phyloP scores from a whole-genome alignment of 2,888 invertebrate species.

The Pachycephus smyrnensis region DNA sequence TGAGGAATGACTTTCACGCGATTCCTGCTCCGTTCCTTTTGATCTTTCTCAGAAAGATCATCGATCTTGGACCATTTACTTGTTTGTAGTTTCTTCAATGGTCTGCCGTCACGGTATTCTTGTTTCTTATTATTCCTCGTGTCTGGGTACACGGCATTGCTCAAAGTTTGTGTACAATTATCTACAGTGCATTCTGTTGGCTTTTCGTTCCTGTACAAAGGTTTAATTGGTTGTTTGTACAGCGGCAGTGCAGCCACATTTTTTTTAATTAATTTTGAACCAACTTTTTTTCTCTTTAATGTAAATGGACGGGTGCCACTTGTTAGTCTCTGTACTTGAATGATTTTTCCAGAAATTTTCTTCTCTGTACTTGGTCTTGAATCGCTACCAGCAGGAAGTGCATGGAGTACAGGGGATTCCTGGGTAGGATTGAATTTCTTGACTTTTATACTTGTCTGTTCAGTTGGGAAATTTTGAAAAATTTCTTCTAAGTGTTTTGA shows the following conservation, averaged over 20 bases:
- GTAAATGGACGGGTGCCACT: not conserved
- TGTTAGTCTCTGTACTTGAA: not conserved
- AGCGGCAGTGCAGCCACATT: not conserved
- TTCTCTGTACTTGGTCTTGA: not conserved
- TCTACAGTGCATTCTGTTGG: not conserved
- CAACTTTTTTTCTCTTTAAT: not conserved
- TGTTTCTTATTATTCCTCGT: not conserved
- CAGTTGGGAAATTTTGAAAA: too few relatives aligned
- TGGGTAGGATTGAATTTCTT: not conserved
- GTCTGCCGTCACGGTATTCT: not conserved
- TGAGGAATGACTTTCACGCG: not conserved
- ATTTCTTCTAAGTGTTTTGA: too few relatives aligned
- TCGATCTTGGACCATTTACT: not conserved
- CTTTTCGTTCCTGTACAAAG: not conserved
- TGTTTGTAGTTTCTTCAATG: not conserved
- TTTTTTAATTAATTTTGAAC: not conserved
- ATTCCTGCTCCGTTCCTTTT: not conserved
- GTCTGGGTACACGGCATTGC: not conserved
- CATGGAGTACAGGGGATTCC: not conserved
- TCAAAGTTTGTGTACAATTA: not conserved
- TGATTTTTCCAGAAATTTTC: not conserved
- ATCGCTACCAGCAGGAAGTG: not conserved
- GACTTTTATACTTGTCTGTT: too few relatives aligned
- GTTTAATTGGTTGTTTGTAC: not conserved
- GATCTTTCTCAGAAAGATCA: not conserved